A percentile compares a stretch with the other conserved stretches of the same genome.
phyloP scores from a whole-genome alignment of 1,140 invertebrate species.

The Tenebrio molitor region DNA sequence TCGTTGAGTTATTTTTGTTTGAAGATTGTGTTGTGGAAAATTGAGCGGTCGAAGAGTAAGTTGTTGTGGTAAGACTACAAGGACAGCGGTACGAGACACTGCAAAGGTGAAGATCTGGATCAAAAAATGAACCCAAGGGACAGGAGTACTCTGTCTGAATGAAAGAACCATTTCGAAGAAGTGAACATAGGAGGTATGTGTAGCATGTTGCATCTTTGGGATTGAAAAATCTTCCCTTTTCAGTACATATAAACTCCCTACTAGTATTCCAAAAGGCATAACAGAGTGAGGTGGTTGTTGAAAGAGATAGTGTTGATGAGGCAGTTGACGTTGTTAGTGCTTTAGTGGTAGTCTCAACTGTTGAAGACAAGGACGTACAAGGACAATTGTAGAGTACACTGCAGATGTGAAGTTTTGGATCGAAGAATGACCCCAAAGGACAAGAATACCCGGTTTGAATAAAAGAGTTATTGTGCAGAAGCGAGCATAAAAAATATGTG shows the following conservation, averaged over 20 bases:
- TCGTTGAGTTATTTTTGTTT: background rate
- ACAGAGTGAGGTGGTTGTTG: constrained; percentile 5
- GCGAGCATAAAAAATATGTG: constrained; percentile 31
- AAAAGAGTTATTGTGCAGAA: constrained; percentile 11
- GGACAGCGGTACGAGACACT: background rate
- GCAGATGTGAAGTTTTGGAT: constrained; percentile 18
- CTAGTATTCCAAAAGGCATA: background rate
- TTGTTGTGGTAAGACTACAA: constrained; percentile 17
- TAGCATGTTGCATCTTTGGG: constrained; percentile 25
- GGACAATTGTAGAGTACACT: constrained; percentile 21
- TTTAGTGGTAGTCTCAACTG: background rate
- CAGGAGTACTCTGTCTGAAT: constrained; percentile 26
- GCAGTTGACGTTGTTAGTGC: background rate
- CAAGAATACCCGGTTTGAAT: constrained; percentile 16
- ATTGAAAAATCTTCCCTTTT: constrained; percentile 33
- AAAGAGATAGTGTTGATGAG: background rate
- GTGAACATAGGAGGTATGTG: constrained; percentile 35
- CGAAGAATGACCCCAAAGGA: constrained; percentile 28
- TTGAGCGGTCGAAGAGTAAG: too few species aligned
- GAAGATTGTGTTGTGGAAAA: constrained; percentile 2
- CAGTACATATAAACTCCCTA: constrained; percentile 5
- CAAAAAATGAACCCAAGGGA: background rate
- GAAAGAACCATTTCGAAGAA: constrained; percentile 25
- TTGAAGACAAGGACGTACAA: constrained; percentile 4
- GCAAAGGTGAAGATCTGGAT: background rate